Base-by-base conservation (phyloP, 2,888 invertebrate genomes). In the Lathronympha strigana region DNA sequence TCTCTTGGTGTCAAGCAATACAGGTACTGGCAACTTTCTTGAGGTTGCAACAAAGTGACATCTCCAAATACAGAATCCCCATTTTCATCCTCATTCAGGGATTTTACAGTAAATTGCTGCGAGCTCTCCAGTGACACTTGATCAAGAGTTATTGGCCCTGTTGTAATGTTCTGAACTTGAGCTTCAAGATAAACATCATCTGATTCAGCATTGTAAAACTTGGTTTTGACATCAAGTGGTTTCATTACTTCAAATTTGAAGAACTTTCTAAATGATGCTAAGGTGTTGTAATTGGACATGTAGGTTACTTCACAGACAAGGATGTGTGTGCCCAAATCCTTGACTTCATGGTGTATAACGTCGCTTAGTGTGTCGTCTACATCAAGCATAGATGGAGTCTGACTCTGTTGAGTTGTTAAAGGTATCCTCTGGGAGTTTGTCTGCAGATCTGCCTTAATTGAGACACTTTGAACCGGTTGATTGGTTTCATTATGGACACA, bases 271-370 rank as follows among this genome's bases (percentile, higher is more conserved):
- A 99, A 98, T 69, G 97, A 96, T 82, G 97, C 95, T 33, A 95
- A 92, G 72, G 96, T 95, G 62, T 95, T 94, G 67, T 94, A 93
- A 55, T 95, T 94, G 33, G 95, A 95, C 78, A 94, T 94, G 83
- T 99, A 99, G 71, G 95, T 96, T 1, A 99, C 98, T 88, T 99
- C 98, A 90, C 99, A 99, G 1, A 99, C 98, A 72, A 99, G 92
- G 81, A 99, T 98, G 82, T 99, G 99, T 50, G 98, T 97, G 45
- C 99, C 99, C 73, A 98, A 95, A 92, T 99, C 99, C 88, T 99
- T 99, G n/a, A 99, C 98, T 94, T 99, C 99, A 90, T 99, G 98
- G 80, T 98, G 97, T 79, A 99, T 98, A 36, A 99, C 97, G 89
- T 98, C 96, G 89, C 98, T 98, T 15, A 98, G 93, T 11, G 97